Conservation (phyloP, 2,888 invertebrate genomes). For the Metallyticus violacea region DNA sequence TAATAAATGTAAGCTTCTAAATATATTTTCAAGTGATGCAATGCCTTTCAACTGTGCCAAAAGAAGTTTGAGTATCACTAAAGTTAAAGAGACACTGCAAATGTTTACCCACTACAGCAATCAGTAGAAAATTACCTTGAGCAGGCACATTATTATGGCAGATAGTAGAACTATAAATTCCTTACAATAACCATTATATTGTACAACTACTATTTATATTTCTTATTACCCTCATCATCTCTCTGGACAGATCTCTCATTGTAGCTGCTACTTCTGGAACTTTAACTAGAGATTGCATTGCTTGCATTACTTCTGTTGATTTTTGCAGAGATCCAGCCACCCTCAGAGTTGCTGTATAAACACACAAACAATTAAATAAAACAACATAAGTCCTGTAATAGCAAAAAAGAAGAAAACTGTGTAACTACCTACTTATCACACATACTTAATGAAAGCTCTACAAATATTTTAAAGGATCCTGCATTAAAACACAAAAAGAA, state of each 20-base stretch:
- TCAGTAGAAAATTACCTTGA: too few relatives aligned
- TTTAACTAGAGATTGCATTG: slow-evolving; percentile 89
- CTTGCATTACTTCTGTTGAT: slow-evolving; percentile 98
- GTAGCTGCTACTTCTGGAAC: slow-evolving; percentile 92
- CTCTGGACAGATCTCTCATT: slow-evolving; percentile 96
- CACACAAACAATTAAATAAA: neutral
- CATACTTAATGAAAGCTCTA: too few relatives aligned
- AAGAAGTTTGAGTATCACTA: too few relatives aligned
- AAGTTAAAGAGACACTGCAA: too few relatives aligned
- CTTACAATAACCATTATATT: neutral
- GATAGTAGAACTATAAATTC: neutral
- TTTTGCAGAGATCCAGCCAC: slow-evolving; percentile 91
- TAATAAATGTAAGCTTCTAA: too few relatives aligned
- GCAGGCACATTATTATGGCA: too few relatives aligned
- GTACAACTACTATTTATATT: neutral
- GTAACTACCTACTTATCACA: too few relatives aligned
- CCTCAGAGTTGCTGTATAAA: slow-evolving; percentile 76
- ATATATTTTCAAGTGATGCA: too few relatives aligned
- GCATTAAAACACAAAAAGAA: too few relatives aligned
- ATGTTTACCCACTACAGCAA: too few relatives aligned
- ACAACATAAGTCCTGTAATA: neutral
- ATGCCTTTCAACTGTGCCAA: too few relatives aligned
- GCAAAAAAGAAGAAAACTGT: neutral
- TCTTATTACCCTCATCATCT: slow-evolving; percentile 90
- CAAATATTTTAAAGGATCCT: too few relatives aligned